Conservation (phyloP, 2,797 vertebrate species). For the Phrynocephalus forsythii region DNA sequence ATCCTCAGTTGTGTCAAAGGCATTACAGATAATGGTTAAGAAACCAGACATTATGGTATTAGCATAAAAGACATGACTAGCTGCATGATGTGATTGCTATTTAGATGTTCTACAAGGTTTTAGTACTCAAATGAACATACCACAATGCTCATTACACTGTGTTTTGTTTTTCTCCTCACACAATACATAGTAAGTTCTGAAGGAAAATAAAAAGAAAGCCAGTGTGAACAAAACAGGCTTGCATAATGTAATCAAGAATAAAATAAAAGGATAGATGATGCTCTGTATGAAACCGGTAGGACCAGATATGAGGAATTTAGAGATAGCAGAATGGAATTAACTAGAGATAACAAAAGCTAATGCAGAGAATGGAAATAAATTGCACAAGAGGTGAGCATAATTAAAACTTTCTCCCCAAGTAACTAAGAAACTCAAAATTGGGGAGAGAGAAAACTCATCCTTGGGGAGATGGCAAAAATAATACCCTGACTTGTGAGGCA, state of each 20-base stretch:
- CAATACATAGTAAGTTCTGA: conserved; percentile 42
- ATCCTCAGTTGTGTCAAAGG: not conserved
- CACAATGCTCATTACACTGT: conserved; percentile 19
- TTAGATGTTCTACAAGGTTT: conserved; percentile 12
- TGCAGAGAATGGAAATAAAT: conserved; percentile 54
- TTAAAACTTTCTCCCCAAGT: conserved; percentile 44
- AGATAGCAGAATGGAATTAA: conserved; percentile 40
- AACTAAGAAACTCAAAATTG: conserved; percentile 42
- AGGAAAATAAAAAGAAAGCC: conserved; percentile 39
- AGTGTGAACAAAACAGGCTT: conserved; percentile 62
- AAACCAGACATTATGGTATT: conserved; percentile 10
- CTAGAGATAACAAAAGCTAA: conserved; percentile 48
- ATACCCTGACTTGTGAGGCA: conserved; percentile 47
- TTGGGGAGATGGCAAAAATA: conserved; percentile 44
- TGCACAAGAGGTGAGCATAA: conserved; percentile 34
- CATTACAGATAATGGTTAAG: not conserved
- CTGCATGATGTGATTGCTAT: not conserved
- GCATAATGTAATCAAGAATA: conserved; percentile 73
- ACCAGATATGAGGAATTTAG: conserved; percentile 37
- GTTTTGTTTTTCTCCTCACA: not conserved
- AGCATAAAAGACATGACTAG: rapidly evolving
- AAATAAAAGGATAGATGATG: conserved; percentile 41
- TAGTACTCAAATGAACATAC: conserved; percentile 14
- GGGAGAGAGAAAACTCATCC: conserved; percentile 8
- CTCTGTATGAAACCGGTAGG: conserved; percentile 44